Base-by-base conservation (phyloP, 1,140 invertebrate species). In the Vanessa atalanta region DNA sequence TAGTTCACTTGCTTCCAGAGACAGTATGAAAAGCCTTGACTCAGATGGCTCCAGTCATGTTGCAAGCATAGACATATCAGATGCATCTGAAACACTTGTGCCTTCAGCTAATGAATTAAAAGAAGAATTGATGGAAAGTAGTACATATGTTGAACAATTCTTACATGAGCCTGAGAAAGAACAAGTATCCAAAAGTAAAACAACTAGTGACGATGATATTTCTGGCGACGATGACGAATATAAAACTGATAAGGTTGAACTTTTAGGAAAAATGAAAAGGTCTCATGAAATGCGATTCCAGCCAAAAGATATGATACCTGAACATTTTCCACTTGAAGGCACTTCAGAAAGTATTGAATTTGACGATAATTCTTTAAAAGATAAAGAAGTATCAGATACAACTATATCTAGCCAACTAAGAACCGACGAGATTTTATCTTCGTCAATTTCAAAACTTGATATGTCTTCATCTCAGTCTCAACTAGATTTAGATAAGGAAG, bases 251-350 rank as follows among this genome's bases (percentile, higher is more conserved):
- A 60, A 76, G 75, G 79, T 88, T 64, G 93, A 94, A 75, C 88
- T 94, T 55, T 92, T 95, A 13, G 94, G 94, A 37, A 94, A 95
- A 79, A 97, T 98, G 97, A 98, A 97, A 86, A 93, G 97, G 72
- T 98, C 97, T 0, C 96, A 96, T 76, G 97, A 98, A 92, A 98
- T 98, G 97, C 96, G 96, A 76, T 98, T 98, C 87, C 96, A 96
- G 83, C 96, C 96, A 15, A 95, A 95, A 89, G 91, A 93, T 69
- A 83, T 93, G 77, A 87, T 93, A 16, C 92, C 92, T 12, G 93
- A 93, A 78, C 85, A 93, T 81, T 93, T 93, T 74, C 90, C 90
- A 16, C 67, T 85, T 43, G 89, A 89, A 79, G 83, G 80, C 50
- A 75, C 83, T 20, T 84, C 90, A 14, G 92, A 93, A 79, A 93